A percentile compares a stretch with the other conserved stretches of the same genome.
phyloP scores from a whole-genome alignment of 2,888 invertebrate genomes.

The Hirtodrosophila cameraria region DNA sequence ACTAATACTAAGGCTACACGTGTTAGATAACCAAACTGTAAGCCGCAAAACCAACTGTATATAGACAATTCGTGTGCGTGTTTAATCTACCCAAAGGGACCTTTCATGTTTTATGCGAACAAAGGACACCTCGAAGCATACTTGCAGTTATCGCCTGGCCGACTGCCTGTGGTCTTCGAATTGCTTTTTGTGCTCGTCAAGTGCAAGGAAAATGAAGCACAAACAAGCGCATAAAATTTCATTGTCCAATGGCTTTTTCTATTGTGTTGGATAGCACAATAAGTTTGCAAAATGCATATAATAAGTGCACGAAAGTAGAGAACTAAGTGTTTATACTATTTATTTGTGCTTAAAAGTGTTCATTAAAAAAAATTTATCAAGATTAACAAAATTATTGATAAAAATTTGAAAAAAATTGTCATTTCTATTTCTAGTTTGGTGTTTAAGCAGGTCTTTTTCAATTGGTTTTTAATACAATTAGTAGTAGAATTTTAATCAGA shows the following conservation, averaged over 20 bases:
- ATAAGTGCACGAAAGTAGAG: constrained; percentile 3
- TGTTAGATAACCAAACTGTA: constrained; percentile 33
- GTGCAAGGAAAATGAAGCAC: constrained; percentile 47
- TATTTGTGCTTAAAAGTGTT: too few relatives aligned
- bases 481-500: too few relatives aligned
- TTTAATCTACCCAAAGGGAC: constrained; percentile 74
- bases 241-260: constrained; percentile 35
- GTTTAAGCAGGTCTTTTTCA: too few relatives aligned
- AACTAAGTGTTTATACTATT: neutral
- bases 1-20: constrained; percentile 28
- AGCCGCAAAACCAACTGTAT: constrained; percentile 44
- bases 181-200: constrained; percentile 36
- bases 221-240: constrained; percentile 57
- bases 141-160: constrained; percentile 52
- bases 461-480: too few relatives aligned
- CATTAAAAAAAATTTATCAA: too few relatives aligned
- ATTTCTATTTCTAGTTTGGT: too few relatives aligned
- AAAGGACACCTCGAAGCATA: constrained; percentile 54
- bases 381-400: neutral
- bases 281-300: constrained; percentile 22
- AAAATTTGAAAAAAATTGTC: neutral
- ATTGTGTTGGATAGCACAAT: constrained; percentile 6
- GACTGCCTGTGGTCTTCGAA: constrained; percentile 31
- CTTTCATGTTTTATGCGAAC: constrained; percentile 69
- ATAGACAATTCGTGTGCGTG: constrained; percentile 61